phyloP scores from a whole-genome alignment of 2,797 vertebrate species.

The Aldrovandia affinis region DNA sequence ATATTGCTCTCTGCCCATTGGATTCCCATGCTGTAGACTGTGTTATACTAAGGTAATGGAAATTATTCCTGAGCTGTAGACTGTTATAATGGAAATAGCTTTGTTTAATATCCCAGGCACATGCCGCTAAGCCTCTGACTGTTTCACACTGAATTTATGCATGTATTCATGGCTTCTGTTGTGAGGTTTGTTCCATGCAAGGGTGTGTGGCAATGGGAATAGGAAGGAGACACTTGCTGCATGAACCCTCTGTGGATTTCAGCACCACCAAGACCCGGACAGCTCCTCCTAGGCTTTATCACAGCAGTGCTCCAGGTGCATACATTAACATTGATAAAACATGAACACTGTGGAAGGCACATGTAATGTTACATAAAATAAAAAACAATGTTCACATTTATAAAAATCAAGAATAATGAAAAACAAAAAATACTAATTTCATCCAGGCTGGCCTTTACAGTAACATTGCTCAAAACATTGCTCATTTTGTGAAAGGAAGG shows the following conservation, averaged over 20 bases:
- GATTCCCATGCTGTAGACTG: background rate
- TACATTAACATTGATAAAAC: background rate
- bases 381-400: background rate
- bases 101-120: background rate
- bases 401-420: background rate
- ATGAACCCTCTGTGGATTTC: background rate
- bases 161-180: background rate
- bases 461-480: too few species aligned
- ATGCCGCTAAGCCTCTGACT: background rate
- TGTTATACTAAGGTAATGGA: background rate
- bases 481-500: too few species aligned
- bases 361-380: background rate
- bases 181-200: conserved; percentile 5
- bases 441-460: background rate
- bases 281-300: background rate
- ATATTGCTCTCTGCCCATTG: background rate
- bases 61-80: too few species aligned
- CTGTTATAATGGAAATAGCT: background rate
- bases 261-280: background rate
- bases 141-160: background rate
- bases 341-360: background rate
- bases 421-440: background rate
- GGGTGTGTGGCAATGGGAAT: background rate
- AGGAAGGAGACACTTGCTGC: background rate
- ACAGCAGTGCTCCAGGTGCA: background rate